Percentiles rank a stretch among this genome's conserved stretches.
Conservation (phyloP, 2,888 invertebrate genomes). For the Sipha maydis region DNA sequence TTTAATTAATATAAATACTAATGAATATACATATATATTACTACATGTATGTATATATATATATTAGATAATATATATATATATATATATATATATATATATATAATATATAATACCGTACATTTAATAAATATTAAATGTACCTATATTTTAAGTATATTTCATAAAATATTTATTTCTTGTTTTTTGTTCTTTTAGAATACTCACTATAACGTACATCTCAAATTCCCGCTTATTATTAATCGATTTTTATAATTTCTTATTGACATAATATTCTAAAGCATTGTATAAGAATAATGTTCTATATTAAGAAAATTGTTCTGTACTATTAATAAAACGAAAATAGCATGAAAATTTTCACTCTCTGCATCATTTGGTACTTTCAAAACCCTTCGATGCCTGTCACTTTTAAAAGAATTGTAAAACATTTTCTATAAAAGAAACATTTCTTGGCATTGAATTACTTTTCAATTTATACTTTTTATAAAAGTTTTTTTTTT, state of each 20-base stretch:
- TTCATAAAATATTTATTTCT: neutral
- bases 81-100: too few relatives aligned
- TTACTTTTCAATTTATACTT: neutral
- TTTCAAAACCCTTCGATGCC: neutral
- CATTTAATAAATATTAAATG: too few relatives aligned
- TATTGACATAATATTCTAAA: neutral
- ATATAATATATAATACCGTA: too few relatives aligned
- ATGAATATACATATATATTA: too few relatives aligned
- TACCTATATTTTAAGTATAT: neutral
- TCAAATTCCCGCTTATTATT: neutral
- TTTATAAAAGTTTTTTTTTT: neutral
- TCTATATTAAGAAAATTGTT: neutral
- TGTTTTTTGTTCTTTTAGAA: neutral
- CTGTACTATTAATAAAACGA: neutral
- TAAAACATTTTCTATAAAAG: conserved; percentile 7
- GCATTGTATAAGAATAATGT: neutral
- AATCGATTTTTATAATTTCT: neutral
- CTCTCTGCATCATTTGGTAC: neutral
- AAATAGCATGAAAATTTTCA: neutral
- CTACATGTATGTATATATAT: too few relatives aligned
- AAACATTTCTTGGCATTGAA: neutral
- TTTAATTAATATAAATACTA: too few relatives aligned
- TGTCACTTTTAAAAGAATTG: neutral
- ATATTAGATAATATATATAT: too few relatives aligned
- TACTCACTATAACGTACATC: neutral